Evolutionary conservation across 2,113 vertebrate species (phyloP), one percentile per base, ranked within the genome.

Genomic region (Oreotrochilus melanogaster): DNA sequence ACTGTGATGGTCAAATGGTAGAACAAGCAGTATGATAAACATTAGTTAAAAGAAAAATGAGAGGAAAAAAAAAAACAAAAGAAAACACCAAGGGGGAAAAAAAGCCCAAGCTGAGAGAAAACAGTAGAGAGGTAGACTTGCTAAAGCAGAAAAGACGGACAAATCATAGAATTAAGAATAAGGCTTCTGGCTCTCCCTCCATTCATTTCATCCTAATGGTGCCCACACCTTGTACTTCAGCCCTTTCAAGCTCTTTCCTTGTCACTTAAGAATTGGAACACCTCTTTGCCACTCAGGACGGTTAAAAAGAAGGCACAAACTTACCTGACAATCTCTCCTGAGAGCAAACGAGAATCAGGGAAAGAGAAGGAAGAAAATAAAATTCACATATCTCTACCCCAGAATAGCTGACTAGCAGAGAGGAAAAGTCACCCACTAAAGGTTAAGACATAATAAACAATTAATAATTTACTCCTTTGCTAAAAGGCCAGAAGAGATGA

Each of bases 381-480:
- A 92, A 73, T 53, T 70, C 66, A 54, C 23, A 1, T 54, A 42
- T 91, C 69, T 73, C 81, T 70, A 48, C 43, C 22, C 23, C 17
- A 67, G 37, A 95, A 82, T 9, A 93, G 78, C 89, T 92, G 87
- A 91, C 87, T 56, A 69, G 33, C 8, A 53, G 60, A 95, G 51
- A 95, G 89, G 86, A 47, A 18, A 96, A 96, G 75, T 82, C 47
- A 92, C 54, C 51, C 60, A 62, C 33, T 57, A 83, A 97, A 93
- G 79, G 89, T 90, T 96, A 94, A 88, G 66, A 86, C 95, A 89
- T 61, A 96, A 94, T 60, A 91, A 94, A 94, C 87, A 94, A 86
- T 45, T 91, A 93, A 76, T 89, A 94, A 87, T 70, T 89, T 95
- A 88, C 53, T 86, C 74, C 62, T 47, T 58, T 81, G 48, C 65